Conservation (phyloP, 2,797 vertebrate genomes). For the Gymnothorax reevesii region DNA sequence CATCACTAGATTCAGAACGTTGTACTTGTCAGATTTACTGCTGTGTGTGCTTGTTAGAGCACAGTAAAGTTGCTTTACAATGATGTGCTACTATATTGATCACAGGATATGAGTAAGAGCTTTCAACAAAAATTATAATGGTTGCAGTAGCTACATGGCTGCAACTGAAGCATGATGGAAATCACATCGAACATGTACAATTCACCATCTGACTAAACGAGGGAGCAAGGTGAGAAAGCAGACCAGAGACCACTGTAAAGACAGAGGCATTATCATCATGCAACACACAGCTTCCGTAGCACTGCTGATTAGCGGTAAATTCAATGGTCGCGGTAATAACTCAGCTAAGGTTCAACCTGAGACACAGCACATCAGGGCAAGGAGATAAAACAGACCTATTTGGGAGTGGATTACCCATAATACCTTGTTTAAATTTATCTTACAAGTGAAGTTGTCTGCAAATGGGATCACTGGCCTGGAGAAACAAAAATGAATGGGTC, state of each 20-base stretch:
- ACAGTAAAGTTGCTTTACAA: neutral
- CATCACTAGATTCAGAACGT: neutral
- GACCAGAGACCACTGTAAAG: constrained; percentile 49
- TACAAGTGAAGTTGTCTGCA: neutral
- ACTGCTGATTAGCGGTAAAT: constrained; percentile 52
- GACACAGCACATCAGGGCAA: neutral
- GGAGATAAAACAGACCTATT: neutral
- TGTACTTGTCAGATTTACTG: neutral
- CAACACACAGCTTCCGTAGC: constrained; percentile 50
- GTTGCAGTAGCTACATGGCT: neutral
- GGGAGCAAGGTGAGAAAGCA: constrained; percentile 51
- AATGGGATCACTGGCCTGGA: neutral
- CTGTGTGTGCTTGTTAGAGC: neutral
- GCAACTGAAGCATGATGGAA: neutral
- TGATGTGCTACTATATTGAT: neutral
- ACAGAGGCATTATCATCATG: constrained; percentile 61
- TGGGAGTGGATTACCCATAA: neutral
- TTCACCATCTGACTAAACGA: constrained; percentile 21
- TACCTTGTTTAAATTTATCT: neutral
- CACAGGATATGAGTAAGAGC: neutral
- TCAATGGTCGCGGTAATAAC: constrained; percentile 39
- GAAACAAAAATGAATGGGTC: neutral
- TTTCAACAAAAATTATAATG: neutral
- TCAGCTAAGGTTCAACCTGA: neutral
- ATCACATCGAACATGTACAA: neutral